Evolutionary conservation across 2,797 vertebrate genomes (phyloP).

Genomic region (Coregonus sp.): DNA sequence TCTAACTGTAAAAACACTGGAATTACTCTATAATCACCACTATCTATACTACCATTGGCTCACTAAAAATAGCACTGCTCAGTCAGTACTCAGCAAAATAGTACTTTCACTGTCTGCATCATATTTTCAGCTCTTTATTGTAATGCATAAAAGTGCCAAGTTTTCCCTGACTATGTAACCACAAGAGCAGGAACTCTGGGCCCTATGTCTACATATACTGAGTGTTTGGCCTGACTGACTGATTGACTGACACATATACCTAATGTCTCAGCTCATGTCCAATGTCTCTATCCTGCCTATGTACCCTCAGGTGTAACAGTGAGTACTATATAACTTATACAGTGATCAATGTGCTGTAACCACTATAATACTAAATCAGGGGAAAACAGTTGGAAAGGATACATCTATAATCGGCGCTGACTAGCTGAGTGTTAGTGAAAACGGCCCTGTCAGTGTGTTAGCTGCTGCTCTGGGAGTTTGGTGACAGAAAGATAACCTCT

Average conservation of each 20-base stretch:
- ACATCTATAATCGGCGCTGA: background rate
- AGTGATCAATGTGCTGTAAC: background rate
- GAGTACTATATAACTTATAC: background rate
- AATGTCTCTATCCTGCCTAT: background rate
- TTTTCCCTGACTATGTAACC: too few relatives aligned
- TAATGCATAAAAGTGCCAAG: too few relatives aligned
- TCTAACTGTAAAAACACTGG: background rate
- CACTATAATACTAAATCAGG: background rate
- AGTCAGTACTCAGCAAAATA: too few relatives aligned
- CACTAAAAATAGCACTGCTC: too few relatives aligned
- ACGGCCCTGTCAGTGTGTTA: background rate
- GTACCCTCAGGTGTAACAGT: background rate
- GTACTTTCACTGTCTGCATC: background rate
- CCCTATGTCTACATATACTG: too few relatives aligned
- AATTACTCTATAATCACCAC: background rate
- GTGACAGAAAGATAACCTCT: too few relatives aligned
- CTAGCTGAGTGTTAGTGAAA: background rate
- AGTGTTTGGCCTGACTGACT: background rate
- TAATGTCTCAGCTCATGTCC: background rate
- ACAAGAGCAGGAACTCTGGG: too few relatives aligned
- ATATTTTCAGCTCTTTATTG: background rate
- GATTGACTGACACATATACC: background rate
- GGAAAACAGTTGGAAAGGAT: background rate
- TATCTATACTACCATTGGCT: too few relatives aligned
- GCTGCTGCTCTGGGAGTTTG: background rate